Conservation (phyloP, 2,888 invertebrate species). For the Parapristionchus giblindavisi region DNA sequence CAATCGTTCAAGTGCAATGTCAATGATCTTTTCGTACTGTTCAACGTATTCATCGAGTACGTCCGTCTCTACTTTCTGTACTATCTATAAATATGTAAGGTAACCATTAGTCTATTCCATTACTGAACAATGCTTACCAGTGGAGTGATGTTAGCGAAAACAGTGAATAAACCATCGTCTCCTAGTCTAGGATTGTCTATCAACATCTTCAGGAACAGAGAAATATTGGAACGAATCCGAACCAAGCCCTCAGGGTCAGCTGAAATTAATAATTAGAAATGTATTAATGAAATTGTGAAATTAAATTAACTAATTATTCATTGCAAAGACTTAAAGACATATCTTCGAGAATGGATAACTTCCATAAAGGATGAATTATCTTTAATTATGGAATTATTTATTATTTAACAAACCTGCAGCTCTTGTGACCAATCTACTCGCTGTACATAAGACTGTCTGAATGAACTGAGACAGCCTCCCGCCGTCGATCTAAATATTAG, state of each 20-base stretch:
- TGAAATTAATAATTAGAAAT: too few relatives aligned
- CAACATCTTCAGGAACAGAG: constrained; percentile 22
- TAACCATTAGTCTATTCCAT: neutral
- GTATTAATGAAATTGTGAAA: too few relatives aligned
- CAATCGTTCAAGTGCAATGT: neutral
- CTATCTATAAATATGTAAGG: neutral
- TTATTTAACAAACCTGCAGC: too few relatives aligned
- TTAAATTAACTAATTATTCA: too few relatives aligned
- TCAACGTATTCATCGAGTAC: constrained; percentile 24
- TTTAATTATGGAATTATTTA: too few relatives aligned
- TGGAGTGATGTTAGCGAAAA: constrained; percentile 16
- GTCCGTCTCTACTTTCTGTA: constrained; percentile 8
- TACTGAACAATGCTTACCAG: neutral
- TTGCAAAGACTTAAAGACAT: too few relatives aligned
- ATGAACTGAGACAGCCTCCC: neutral
- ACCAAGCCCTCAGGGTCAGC: neutral
- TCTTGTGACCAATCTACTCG: neutral
- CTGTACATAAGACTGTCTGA: neutral
- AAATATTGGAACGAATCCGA: neutral
- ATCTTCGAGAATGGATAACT: too few relatives aligned
- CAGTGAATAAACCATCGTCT: neutral
- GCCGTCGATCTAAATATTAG: neutral
- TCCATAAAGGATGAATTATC: too few relatives aligned
- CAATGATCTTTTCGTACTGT: neutral
- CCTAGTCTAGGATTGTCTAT: neutral